These are phyloP conservation scores for Sciaenops ocellatus DNA, from an alignment of 2,797 vertebrate species.

Conservation along the genomic window DNA sequence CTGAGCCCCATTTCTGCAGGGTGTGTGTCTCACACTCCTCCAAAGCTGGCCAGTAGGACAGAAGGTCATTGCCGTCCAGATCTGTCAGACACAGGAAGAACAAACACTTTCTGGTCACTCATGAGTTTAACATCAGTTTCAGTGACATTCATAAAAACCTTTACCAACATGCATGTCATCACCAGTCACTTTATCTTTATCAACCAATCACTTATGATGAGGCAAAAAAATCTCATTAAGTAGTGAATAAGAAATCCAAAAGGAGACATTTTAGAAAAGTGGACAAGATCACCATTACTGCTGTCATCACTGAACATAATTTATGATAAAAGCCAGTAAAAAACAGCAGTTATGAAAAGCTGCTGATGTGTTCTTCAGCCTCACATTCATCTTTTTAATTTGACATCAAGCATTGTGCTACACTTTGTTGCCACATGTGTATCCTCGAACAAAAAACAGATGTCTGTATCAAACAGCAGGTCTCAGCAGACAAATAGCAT, in stretches of 20 bases:
- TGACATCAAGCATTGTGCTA: constrained; percentile 5
- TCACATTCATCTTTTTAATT: constrained; percentile 29
- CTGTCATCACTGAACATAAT: neutral
- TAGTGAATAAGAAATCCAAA: neutral
- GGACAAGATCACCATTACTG: neutral
- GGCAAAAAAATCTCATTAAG: neutral
- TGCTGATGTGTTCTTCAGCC: neutral
- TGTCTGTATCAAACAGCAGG: constrained; percentile 10
- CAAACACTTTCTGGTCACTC: constrained; percentile 49
- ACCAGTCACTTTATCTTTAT: neutral
- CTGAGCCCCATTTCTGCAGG: constrained; percentile 98
- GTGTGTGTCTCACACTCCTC: constrained; percentile 92
- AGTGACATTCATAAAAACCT: neutral
- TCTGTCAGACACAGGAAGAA: constrained; percentile 83
- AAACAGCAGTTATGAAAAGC: neutral
- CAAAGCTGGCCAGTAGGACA: constrained; percentile 97
- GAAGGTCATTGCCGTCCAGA: constrained; percentile 96
- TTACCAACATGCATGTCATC: neutral
- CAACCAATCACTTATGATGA: neutral
- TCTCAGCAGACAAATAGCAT: constrained; percentile 20
- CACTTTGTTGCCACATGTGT: neutral
- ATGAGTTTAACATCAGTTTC: neutral
- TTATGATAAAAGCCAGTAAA: neutral
- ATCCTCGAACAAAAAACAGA: constrained; percentile 6
- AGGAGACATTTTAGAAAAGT: neutral